A percentile compares a stretch with the other conserved stretches of the same genome.
These are phyloP conservation scores for Poeciliopsis occidentalis DNA, from an alignment of 2,113 vertebrate genomes.

Conservation along the genomic window DNA sequence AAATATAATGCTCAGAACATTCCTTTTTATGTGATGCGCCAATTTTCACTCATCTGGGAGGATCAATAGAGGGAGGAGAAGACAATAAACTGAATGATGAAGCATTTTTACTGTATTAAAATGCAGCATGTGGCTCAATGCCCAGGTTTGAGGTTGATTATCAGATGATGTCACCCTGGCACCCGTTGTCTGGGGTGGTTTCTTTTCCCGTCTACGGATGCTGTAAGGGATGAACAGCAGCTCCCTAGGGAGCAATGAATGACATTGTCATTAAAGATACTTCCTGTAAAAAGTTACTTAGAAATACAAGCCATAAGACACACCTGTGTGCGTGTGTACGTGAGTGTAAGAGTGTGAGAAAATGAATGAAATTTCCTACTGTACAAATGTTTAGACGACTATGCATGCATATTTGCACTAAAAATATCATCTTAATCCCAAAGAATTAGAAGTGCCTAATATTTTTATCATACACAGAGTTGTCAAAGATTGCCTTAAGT, in stretches of 20 bases:
- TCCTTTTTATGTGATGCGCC: constrained; percentile 68
- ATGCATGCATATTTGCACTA: constrained; percentile 8
- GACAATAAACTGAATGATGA: constrained; percentile 46
- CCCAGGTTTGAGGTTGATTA: constrained; percentile 72
- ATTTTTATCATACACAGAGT: background rate
- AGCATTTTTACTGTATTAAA: constrained; percentile 72
- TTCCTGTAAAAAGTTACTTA: constrained; percentile 74
- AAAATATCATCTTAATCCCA: constrained; percentile 28
- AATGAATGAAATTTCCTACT: constrained; percentile 5
- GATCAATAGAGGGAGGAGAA: constrained; percentile 65
- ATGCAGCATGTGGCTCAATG: constrained; percentile 76
- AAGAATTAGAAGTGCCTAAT: constrained; percentile 11
- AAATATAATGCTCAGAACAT: constrained; percentile 45
- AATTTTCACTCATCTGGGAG: constrained; percentile 63
- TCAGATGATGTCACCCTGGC: constrained; percentile 78
- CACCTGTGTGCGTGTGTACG: background rate
- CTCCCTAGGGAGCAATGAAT: constrained; percentile 62
- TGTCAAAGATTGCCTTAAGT: background rate
- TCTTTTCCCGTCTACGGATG: constrained; percentile 65
- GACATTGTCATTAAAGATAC: constrained; percentile 57
- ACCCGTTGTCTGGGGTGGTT: constrained; percentile 53
- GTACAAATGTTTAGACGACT: constrained; percentile 6
- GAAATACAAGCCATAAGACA: constrained; percentile 54
- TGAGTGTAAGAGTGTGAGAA: constrained; percentile 1
- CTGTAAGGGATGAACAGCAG: constrained; percentile 68